Evolutionary conservation across 2,888 invertebrate species (phyloP), one percentile per base, ranked within the genome.

Genomic region (Platycnemis pennipes): DNA sequence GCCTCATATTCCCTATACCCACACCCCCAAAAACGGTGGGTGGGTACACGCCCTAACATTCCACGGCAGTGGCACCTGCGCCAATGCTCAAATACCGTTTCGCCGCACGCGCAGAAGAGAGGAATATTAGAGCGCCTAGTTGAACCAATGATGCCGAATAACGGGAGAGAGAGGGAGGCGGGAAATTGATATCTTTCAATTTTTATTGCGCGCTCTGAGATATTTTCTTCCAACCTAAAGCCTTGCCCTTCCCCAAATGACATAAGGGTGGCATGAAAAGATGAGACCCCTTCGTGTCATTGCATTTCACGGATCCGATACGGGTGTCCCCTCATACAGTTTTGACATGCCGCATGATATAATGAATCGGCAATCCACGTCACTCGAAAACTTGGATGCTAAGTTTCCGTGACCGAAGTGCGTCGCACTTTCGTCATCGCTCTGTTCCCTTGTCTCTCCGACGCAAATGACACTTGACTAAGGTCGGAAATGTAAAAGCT

Each of bases 171-270:
- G 63, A 63, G 63, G 5, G 63, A 26, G 63, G 69, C 42, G 69
- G 63, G 69, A 91, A 91, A 91, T 69, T 91, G 63, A 91, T 69
- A 91, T 69, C 63, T 69, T 63, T 91, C 63, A 37, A 63, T 37
- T 37, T 77, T 77, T 37, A 77, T 37, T 26, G 77, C 77, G 77
- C 16, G 77, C 63, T 63, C 37, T 37, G 22, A 26, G 77, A 37
- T 77, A 37, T 37, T 77, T 37, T n/a, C 31, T 4, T 77, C 37
- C 31, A 3, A 16, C 1, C 37, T 77, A 13, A 37, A 77, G n/a
- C 7, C 63, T 63, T 37, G 1, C 4, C 31, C 77, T 77, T 37
- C 77, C 31, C 3, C 2, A n/a, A 77, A 77, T 77, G 63, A 22
- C 63, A 63, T 77, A 8, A 31, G 69, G 69, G 31, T 69, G n/a